Percentiles rank a stretch among this genome's conserved stretches.
phyloP scores from a whole-genome alignment of 2,888 invertebrate species.

The Peribatodes rhomboidaria region DNA sequence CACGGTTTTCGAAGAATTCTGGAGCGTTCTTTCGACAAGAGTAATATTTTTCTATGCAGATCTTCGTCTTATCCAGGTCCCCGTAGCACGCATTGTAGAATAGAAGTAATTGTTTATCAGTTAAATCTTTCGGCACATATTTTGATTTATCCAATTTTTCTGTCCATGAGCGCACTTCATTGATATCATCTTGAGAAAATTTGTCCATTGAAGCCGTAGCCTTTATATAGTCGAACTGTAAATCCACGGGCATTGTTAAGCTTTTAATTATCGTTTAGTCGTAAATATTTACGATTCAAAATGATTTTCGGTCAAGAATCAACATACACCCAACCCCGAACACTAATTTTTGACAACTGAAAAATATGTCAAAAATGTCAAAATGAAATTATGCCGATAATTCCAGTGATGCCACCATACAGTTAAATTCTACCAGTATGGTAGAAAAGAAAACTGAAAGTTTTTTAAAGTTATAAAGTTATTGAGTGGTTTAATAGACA shows the following conservation, averaged over 20 bases:
- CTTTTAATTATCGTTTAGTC: conserved; percentile 52
- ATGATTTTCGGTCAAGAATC: conserved; percentile 29
- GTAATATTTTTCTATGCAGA: conserved; percentile 89
- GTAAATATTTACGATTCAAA: conserved; percentile 63
- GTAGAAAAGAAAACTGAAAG: not conserved
- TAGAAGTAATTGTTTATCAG: conserved; percentile 88
- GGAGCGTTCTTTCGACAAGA: conserved; percentile 85
- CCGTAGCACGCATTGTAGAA: conserved; percentile 89
- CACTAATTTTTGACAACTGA: conserved; percentile 73
- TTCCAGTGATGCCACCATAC: conserved; percentile 42
- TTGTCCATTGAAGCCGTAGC: conserved; percentile 77
- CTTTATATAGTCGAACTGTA: conserved; percentile 78
- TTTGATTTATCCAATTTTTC: conserved; percentile 78
- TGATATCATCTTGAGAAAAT: conserved; percentile 81
- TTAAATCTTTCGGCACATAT: conserved; percentile 81
- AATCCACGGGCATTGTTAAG: conserved; percentile 72
- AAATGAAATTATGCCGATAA: conserved; percentile 27
- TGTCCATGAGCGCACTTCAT: conserved; percentile 79
- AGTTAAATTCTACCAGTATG: conserved; percentile 46
- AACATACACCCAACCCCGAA: conserved; percentile 54
- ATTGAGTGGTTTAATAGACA: too few relatives aligned
- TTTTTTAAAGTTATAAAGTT: not conserved
- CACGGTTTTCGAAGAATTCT: conserved; percentile 88
- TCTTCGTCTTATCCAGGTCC: conserved; percentile 85
- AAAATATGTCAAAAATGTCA: conserved; percentile 34